Evolutionary conservation across 2,113 vertebrate species (phyloP), one percentile per base, ranked within the genome.

Genomic region (Phycodurus eques): DNA sequence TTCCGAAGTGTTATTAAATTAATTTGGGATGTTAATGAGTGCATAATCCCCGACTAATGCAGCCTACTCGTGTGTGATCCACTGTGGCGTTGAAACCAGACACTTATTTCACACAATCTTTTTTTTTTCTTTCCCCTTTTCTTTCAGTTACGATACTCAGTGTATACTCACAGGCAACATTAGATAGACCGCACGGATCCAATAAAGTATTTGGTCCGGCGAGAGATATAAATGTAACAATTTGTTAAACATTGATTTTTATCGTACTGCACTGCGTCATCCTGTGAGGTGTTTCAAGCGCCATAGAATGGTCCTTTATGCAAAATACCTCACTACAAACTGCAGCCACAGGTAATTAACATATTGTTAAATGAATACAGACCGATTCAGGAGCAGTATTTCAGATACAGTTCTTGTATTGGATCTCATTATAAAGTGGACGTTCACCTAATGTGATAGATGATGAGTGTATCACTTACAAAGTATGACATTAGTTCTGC

Each of bases 1-100:
- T 27, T 69, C 20, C 63, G 27, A 51, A 80, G 85, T 83, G 84
- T 82, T 87, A 81, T 88, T 88, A 80, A 1, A 71, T 79, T 78
- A 72, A 56, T n/a, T 69, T 76, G 80, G 19, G 8, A 60, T 80
- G 76, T 63, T 88, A 88, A 88, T 81, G 75, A 86, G 71, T 62
- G 66, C 64, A 64, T 84, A 82, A 83, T 80, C 79, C 79, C 68
- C 62, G 74, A 15, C 71, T 77, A 75, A 82, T 77, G 42, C 69
- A 67, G 42, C 70, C 35, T 70, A 33, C 76, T 59, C 51, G 12
- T 1, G 1, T 69, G 46, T 59, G 17, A 8, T 47, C 59, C 27
- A 39, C 54, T 71, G 69, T 81, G 78, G n/a, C 46, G 51, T 70
- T 64, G 67, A 53, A 74, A 77, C n/a, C 67, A 79, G 53, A n/a